Evolutionary conservation across 2,888 invertebrate species (phyloP).

Genomic region (Pinctada fucata): DNA sequence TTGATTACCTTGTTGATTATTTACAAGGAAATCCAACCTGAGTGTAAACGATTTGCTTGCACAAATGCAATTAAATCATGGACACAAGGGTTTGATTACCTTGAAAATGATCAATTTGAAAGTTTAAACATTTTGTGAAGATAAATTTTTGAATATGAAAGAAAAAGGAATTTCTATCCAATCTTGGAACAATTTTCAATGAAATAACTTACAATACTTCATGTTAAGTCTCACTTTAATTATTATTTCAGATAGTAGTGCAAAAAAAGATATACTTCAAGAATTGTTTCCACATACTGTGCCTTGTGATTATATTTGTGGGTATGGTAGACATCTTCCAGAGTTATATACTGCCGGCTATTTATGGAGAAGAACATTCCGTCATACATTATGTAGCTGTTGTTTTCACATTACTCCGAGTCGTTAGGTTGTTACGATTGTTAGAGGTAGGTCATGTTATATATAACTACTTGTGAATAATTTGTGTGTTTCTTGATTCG

Average conservation of each 20-base stretch:
- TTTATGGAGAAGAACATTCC: constrained; percentile 44
- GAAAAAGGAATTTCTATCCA: too few species aligned
- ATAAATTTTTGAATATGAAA: too few species aligned
- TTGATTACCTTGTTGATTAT: background rate
- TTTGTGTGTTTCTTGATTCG: background rate
- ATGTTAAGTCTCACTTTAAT: too few species aligned
- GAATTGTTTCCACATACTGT: constrained; percentile 81
- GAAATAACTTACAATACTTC: too few species aligned
- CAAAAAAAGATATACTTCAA: constrained; percentile 77
- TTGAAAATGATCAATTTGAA: too few species aligned
- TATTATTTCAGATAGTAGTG: constrained; percentile 53
- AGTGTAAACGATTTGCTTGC: too few species aligned
- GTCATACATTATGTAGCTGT: constrained; percentile 43
- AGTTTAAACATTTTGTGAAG: too few species aligned
- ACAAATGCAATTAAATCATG: too few species aligned
- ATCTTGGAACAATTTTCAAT: too few species aligned
- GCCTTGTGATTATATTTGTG: constrained; percentile 80
- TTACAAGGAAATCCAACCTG: background rate
- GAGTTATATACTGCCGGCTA: constrained; percentile 66
- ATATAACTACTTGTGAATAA: background rate
- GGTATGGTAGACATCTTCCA: constrained; percentile 78
- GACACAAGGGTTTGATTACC: too few species aligned
- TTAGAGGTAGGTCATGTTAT: constrained; percentile 59
- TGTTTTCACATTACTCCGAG: constrained; percentile 55
- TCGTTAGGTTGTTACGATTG: constrained; percentile 61